These are phyloP conservation scores for Linyphia triangularis DNA, from an alignment of 2,888 invertebrate genomes.

Conservation along the genomic window DNA sequence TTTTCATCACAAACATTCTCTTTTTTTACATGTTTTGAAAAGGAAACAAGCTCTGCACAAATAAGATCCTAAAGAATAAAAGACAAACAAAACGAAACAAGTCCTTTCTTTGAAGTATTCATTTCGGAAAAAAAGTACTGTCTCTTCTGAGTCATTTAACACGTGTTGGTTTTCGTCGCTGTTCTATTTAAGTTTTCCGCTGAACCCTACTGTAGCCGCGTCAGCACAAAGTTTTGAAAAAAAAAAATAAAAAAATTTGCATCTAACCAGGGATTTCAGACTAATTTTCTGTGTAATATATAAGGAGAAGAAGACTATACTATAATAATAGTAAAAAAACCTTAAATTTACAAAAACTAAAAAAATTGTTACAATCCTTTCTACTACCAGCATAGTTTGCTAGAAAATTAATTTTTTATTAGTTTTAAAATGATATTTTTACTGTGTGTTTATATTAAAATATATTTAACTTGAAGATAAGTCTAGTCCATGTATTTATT, in stretches of 20 bases:
- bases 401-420: too few relatives aligned
- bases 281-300: conserved; percentile 6
- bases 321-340: too few relatives aligned
- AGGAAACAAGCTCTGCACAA: not conserved
- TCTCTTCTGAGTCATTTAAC: conserved; percentile 16
- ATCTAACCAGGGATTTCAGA: not conserved
- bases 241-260: too few relatives aligned
- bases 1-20: too few relatives aligned
- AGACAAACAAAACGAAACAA: not conserved
- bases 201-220: not conserved
- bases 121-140: not conserved
- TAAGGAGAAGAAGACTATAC: not conserved
- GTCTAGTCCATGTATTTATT: too few relatives aligned
- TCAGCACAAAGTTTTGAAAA: not conserved
- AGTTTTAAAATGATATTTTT: too few relatives aligned
- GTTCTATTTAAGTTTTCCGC: conserved; percentile 34
- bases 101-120: not conserved
- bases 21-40: not conserved
- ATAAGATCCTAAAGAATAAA: not conserved
- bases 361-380: too few relatives aligned
- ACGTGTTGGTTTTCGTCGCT: conserved; percentile 15
- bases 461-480: too few relatives aligned
- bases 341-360: too few relatives aligned
- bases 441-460: too few relatives aligned
- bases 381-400: too few relatives aligned